Percentiles rank a stretch among this genome's conserved stretches.
Evolutionary conservation across 2,113 vertebrate species (phyloP).

Genomic region (Meleagris gallopavo): DNA sequence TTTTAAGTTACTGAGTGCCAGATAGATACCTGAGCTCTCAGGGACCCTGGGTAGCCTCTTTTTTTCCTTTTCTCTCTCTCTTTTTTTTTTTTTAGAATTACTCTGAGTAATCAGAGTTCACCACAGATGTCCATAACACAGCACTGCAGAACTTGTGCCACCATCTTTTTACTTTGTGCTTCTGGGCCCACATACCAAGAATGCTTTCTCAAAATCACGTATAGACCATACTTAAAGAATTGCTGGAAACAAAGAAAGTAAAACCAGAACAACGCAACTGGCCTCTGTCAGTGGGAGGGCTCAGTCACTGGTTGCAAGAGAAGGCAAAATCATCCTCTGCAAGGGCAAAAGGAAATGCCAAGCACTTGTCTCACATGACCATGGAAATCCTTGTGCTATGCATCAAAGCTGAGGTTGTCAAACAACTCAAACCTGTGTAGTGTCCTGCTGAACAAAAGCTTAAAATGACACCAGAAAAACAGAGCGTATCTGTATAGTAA

Average conservation of each 20-base stretch:
- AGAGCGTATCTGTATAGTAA: background rate
- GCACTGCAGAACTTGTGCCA: background rate
- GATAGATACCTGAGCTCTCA: background rate
- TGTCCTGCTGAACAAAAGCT: background rate
- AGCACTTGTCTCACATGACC: background rate
- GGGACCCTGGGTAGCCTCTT: background rate
- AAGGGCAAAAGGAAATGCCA: background rate
- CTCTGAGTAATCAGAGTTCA: background rate
- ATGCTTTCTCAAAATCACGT: background rate
- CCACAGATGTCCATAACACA: rapidly evolving
- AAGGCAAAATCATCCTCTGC: background rate
- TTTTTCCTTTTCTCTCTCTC: too few species aligned
- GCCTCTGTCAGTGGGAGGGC: background rate
- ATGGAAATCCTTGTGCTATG: background rate
- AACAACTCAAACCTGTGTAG: background rate
- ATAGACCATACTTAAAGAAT: background rate
- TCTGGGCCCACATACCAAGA: background rate
- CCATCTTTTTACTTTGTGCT: background rate
- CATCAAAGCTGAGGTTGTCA: background rate
- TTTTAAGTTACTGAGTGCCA: background rate
- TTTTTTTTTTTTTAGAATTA: background rate
- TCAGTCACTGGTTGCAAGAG: background rate
- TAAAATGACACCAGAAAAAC: background rate
- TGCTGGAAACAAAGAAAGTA: background rate
- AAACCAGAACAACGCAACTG: background rate